phyloP scores from a whole-genome alignment of 92 coral and sea anemone species.

The Heliopora coerulea region DNA sequence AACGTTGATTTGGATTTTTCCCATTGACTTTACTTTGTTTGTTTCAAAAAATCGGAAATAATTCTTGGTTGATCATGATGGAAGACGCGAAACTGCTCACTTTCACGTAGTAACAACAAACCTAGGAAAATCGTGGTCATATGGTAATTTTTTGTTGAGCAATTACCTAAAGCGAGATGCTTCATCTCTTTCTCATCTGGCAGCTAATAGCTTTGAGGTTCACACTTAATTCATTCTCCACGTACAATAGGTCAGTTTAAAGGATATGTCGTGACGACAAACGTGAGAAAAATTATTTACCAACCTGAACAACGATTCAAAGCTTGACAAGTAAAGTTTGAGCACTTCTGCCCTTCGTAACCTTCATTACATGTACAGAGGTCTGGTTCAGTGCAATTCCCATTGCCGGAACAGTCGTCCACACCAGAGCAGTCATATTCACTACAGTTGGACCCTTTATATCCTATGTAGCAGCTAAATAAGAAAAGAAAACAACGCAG shows the following conservation, averaged over 20 bases:
- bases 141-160: too few species aligned
- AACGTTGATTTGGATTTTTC: too few species aligned
- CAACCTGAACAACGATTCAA: constrained; percentile 38
- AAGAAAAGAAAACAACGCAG: neutral
- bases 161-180: too few species aligned
- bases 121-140: neutral
- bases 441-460: constrained; percentile 43
- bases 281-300: neutral
- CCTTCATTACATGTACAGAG: constrained; percentile 47
- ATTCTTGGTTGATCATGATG: too few species aligned
- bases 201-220: too few species aligned
- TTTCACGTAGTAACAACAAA: neutral
- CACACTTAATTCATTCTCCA: too few species aligned
- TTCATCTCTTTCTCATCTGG: too few species aligned
- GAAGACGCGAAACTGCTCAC: too few species aligned
- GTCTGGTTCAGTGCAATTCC: constrained; percentile 51
- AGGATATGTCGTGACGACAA: too few species aligned
- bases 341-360: constrained; percentile 28
- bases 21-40: too few species aligned
- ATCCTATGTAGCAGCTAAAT: constrained; percentile 51
- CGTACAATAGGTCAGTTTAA: too few species aligned
- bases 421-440: constrained; percentile 41
- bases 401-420: constrained; percentile 50
- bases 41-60: too few species aligned
- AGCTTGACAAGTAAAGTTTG: constrained; percentile 32